phyloP scores from a whole-genome alignment of 2,113 vertebrate species.

The Crotalus viridis region DNA sequence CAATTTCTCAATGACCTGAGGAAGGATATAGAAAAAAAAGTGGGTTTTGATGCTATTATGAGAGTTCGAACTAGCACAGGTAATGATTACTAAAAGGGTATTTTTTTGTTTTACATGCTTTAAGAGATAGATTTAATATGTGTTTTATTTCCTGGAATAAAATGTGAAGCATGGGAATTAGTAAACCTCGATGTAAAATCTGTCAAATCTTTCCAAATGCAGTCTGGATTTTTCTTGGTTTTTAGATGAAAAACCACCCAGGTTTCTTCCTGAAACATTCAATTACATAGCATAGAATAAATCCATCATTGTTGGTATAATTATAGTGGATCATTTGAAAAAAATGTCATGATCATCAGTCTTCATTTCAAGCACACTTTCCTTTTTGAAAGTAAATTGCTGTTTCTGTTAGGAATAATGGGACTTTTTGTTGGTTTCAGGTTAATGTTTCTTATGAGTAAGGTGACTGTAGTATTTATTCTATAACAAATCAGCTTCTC shows the following conservation, averaged over 20 bases:
- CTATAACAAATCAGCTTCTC: not conserved
- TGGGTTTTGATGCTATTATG: slow-evolving; percentile 93
- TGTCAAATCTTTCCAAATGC: not conserved
- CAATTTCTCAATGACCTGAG: slow-evolving; percentile 88
- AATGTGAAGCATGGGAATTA: not conserved
- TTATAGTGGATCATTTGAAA: not conserved
- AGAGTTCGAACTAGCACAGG: slow-evolving; percentile 94
- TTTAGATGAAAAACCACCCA: not conserved
- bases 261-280: not conserved
- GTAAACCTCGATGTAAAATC: not conserved
- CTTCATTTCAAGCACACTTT: not conserved
- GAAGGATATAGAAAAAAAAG: slow-evolving; percentile 81
- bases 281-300: not conserved
- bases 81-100: slow-evolving; percentile 35
- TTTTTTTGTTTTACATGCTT: not conserved
- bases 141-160: not conserved
- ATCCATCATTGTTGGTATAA: not conserved
- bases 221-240: not conserved
- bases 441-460: not conserved
- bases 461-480: not conserved
- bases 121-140: not conserved
- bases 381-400: not conserved
- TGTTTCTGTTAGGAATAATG: not conserved
- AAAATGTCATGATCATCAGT: not conserved
- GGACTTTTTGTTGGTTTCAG: not conserved